Percentiles rank a stretch among this genome's conserved stretches.
Evolutionary conservation across 2,888 invertebrate genomes (phyloP).

Genomic region (Caenorhabditis zanzibari): DNA sequence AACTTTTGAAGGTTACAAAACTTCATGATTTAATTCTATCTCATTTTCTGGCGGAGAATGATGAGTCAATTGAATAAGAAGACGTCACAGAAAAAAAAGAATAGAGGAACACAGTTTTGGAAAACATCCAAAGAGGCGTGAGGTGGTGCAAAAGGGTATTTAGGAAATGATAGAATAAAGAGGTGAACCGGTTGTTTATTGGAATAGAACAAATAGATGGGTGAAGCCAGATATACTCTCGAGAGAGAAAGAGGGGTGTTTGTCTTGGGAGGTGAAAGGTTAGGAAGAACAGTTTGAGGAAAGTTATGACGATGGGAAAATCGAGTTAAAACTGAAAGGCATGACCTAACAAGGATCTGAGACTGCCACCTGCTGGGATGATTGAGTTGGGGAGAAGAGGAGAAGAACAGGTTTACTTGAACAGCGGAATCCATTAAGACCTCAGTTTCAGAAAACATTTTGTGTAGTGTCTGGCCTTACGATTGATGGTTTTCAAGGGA

Average conservation of each 20-base stretch:
- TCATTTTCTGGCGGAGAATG: constrained; percentile 20
- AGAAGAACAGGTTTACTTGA: constrained; percentile 25
- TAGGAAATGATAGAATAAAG: constrained; percentile 11
- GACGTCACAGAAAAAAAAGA: not conserved
- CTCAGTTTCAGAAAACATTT: constrained; percentile 1
- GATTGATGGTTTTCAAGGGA: too few relatives aligned
- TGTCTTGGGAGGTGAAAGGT: constrained; percentile 33
- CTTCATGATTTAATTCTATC: constrained; percentile 4
- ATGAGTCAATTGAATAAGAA: constrained; percentile 30
- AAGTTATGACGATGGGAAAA: constrained; percentile 4
- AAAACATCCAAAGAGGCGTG: constrained; percentile 13
- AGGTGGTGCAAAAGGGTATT: constrained; percentile 32
- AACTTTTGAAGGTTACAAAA: constrained; percentile 51
- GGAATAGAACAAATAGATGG: constrained; percentile 51
- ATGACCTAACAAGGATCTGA: constrained; percentile 38
- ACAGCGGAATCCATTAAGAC: not conserved
- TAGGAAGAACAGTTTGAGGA: not conserved
- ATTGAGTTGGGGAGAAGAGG: constrained; percentile 18
- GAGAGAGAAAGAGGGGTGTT: constrained; percentile 1
- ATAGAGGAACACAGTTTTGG: not conserved
- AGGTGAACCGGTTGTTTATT: constrained; percentile 44
- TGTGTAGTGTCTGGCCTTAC: too few relatives aligned
- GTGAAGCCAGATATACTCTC: constrained; percentile 38
- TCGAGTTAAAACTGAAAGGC: constrained; percentile 32
- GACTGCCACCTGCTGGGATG: constrained; percentile 29